phyloP scores from a whole-genome alignment of 2,797 vertebrate species.

The Vipera latastei region DNA sequence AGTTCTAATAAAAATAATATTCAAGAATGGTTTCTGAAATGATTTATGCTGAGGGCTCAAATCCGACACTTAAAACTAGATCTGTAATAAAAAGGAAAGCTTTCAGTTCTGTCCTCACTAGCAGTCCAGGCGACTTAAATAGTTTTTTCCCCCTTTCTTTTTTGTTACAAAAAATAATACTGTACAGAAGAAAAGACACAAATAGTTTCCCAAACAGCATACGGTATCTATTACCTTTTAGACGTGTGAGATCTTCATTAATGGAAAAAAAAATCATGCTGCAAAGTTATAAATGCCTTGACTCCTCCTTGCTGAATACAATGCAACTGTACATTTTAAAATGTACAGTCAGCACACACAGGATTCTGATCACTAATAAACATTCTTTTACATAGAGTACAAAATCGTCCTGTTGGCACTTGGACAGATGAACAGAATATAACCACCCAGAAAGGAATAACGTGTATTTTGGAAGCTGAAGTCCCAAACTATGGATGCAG shows the following conservation, averaged over 20 bases:
- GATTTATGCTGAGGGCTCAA: constrained; percentile 62
- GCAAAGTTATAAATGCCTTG: neutral
- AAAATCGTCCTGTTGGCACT: neutral
- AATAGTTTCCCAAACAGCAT: constrained; percentile 42
- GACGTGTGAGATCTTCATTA: constrained; percentile 20
- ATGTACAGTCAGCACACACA: constrained; percentile 11
- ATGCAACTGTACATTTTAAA: neutral
- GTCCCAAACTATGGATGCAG: neutral
- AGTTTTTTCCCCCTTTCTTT: constrained; percentile 77
- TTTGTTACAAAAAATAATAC: constrained; percentile 74
- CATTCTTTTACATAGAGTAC: neutral
- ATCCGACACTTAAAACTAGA: constrained; percentile 65
- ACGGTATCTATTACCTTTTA: constrained; percentile 62
- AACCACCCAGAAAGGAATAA: neutral
- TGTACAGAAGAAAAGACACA: constrained; percentile 65
- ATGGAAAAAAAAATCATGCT: neutral
- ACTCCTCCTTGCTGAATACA: neutral
- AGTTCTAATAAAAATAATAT: constrained; percentile 52
- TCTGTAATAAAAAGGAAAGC: constrained; percentile 54
- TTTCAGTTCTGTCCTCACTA: constrained; percentile 64
- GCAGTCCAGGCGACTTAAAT: constrained; percentile 78
- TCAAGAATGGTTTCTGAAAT: constrained; percentile 60
- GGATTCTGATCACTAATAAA: constrained; percentile 1
- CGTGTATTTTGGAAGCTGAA: neutral
- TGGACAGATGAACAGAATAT: neutral